Conservation (phyloP, 2,113 vertebrate genomes). For the Piprites chloris region DNA sequence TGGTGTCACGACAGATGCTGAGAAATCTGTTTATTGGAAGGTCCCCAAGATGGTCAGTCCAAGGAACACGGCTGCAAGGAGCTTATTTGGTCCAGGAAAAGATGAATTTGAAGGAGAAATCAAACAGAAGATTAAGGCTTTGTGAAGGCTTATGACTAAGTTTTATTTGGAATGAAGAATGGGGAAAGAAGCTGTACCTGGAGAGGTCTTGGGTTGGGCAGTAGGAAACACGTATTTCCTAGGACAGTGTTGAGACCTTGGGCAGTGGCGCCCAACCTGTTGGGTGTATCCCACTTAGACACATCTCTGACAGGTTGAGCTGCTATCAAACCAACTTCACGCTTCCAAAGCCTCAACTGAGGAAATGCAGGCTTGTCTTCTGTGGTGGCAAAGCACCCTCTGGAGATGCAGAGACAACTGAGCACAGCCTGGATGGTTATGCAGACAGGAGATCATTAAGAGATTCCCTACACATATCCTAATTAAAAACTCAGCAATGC, state of each 20-base stretch:
- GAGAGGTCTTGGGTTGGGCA: background rate
- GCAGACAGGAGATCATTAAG: slow-evolving; percentile 55
- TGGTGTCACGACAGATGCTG: background rate
- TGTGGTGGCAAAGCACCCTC: background rate
- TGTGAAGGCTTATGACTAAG: background rate
- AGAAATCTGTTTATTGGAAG: background rate
- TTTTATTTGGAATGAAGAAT: background rate
- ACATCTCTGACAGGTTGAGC: background rate
- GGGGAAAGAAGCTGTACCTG: background rate
- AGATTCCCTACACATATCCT: slow-evolving; percentile 62
- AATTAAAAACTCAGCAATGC: slow-evolving; percentile 66
- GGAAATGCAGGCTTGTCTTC: background rate
- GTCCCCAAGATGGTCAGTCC: background rate
- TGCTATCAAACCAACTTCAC: background rate
- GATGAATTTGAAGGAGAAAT: background rate
- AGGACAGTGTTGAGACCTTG: background rate
- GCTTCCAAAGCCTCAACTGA: background rate
- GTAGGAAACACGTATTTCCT: background rate
- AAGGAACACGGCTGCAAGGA: fast-evolving
- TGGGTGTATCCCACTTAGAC: background rate
- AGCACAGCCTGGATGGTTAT: slow-evolving; percentile 19
- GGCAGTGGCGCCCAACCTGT: background rate
- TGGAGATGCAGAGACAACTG: slow-evolving; percentile 10
- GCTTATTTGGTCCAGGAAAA: background rate
- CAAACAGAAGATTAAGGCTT: background rate